Evolutionary conservation across 2,113 vertebrate genomes (phyloP).

Genomic region (Rallus limicola): DNA sequence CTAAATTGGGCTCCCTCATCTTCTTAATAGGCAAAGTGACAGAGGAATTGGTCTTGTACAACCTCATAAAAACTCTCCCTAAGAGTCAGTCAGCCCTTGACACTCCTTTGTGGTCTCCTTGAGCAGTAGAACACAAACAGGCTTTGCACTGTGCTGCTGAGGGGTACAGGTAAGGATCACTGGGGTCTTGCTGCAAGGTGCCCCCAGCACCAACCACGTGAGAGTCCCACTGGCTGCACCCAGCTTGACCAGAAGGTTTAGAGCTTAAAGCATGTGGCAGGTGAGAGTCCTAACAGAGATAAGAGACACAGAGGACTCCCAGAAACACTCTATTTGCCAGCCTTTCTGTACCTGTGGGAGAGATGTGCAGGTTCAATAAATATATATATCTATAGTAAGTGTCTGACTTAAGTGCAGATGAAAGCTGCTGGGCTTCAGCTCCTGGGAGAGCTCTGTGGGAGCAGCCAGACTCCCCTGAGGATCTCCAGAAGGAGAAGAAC

Average conservation of each 20-base stretch:
- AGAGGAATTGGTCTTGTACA: background rate
- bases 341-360: background rate
- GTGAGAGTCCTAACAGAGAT: background rate
- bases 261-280: background rate
- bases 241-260: background rate
- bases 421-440: background rate
- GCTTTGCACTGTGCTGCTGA: background rate
- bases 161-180: accelerated
- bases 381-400: background rate
- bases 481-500: background rate
- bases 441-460: background rate
- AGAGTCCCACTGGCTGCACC: background rate
- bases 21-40: background rate
- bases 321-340: background rate
- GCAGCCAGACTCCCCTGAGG: background rate
- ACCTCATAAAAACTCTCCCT: background rate
- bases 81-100: background rate
- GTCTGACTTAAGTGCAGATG: background rate
- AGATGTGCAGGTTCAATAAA: background rate
- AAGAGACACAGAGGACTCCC: background rate
- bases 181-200: background rate
- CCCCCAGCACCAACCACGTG: no score
- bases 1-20: background rate
- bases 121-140: background rate
- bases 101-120: background rate